Base-by-base conservation (phyloP, 2,113 vertebrate genomes). In the Takifugu flavidus region DNA sequence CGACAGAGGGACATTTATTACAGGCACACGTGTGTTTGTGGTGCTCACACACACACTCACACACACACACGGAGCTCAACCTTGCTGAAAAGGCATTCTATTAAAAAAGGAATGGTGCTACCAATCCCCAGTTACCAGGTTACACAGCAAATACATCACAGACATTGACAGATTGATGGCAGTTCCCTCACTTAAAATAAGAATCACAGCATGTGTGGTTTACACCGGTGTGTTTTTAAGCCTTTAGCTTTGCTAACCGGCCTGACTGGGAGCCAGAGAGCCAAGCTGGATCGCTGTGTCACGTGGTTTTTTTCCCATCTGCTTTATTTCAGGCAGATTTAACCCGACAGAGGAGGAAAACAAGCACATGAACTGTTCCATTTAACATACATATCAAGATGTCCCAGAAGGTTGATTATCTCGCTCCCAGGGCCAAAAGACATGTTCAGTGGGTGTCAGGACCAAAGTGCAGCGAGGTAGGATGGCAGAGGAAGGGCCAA, bases 61-160 rank as follows among this genome's bases (percentile, higher is more conserved):
- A 55, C 34, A 67, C 39, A 29, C 65, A 53, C 25, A 46, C 26
- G 25, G 44, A 39, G 25, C 44, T 65, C 42, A 26, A 53, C 58
- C 56, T 45, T 71, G 71, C 83, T 79, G 83, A 78, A 84, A 82
- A 73, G 56, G 73, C 77, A 75, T 79, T 71, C 42, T 76, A 82
- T 82, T 74, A 77, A 77, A 85, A 73, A 63, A 78, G 77, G 60
- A 79, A 79, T 79, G 79, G 72, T 82, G 82, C 79, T 75, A 70
- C 66, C 72, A 62, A 78, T 69, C 54, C 78, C 74, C 20, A 61
- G 68, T 73, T 78, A 80, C 79, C 73, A 80, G 85, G 74, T 80
- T 70, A 78, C 65, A 75, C 67, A 70, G 65, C 72, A 87, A 80
- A 84, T 80, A 78, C 79, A 84, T 86, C 77, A 77, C 82, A 70